Base-by-base conservation (phyloP, 2,888 invertebrate genomes). In the Heliconius hortense region DNA sequence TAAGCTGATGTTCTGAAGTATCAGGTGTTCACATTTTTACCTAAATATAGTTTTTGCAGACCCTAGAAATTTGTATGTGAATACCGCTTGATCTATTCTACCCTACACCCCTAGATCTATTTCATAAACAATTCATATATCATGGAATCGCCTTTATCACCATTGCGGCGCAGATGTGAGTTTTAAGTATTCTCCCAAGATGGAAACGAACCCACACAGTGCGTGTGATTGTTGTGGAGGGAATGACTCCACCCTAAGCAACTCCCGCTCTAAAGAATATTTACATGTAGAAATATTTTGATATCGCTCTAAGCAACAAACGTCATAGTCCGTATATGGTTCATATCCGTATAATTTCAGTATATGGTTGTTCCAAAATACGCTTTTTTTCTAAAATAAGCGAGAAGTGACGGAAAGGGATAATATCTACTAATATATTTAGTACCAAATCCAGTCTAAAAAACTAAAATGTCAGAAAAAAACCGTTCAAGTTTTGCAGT, bases 111-210 rank as follows among this genome's bases (percentile, higher is more conserved):
- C 15, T 43, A 43, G 43, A 43, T 35, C 63, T 28, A 63, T 31
- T 66, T 39, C 64, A 66, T 66, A 39, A n/a, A 66, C 24, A 39
- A 66, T 43, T 66, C 39, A 43, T 66, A 66, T 43, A 24, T 64
- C 4, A 24, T 24, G 28, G 18, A 5, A 62, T 18, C 28, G n/a
- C 21, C 35, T 2, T 35, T 35, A n/a, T 24, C 7, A 35, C 4
- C 31, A 39, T n/a, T 24, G n/a, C 15, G 13, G 15, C 15, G 7
- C n/a, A 24, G 13, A 13, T 60, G 59, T 24, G 26, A 59, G 24
- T 60, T 62, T 26, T 62, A 28, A 28, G 18, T 62, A 62, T 60
- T 10, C 53, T n/a, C 2, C n/a, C 21, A 13, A 60, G 15, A 13
- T 5, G 26, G 26, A 7, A 15, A 1, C 7, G 7, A 26, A 59